phyloP scores from a whole-genome alignment of 2,113 vertebrate genomes.

The Lepus timidus region DNA sequence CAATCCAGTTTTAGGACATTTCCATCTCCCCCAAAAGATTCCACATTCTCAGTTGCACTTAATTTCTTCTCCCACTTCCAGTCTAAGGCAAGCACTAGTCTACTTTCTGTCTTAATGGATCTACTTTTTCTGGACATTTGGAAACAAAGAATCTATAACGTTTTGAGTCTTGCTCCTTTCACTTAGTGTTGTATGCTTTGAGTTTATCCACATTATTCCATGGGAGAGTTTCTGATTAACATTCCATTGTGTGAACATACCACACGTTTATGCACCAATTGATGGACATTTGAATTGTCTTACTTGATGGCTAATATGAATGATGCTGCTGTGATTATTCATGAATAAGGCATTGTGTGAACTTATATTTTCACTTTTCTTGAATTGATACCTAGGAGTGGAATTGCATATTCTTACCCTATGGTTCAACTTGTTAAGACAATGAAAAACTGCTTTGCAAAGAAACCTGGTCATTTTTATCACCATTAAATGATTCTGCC shows the following conservation, averaged over 20 bases:
- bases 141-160: neutral
- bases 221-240: neutral
- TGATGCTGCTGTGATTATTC: neutral
- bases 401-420: neutral
- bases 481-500: too few species aligned
- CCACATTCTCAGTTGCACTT: neutral
- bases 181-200: neutral
- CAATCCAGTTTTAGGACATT: neutral
- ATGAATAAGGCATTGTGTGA: neutral
- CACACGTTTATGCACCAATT: neutral
- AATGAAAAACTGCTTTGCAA: neutral
- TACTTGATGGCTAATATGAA: neutral
- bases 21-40: neutral
- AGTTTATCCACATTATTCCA: neutral
- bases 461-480: neutral
- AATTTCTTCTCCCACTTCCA: neutral
- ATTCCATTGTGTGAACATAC: neutral
- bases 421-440: neutral
- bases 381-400: neutral
- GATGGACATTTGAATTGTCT: neutral
- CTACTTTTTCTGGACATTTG: neutral
- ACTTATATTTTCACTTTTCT: neutral
- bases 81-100: neutral
- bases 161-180: neutral
- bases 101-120: neutral